Percentiles rank a stretch among this genome's conserved stretches.
Evolutionary conservation across 2,888 invertebrate genomes (phyloP).

Genomic region (Notocelia uddmanniana): DNA sequence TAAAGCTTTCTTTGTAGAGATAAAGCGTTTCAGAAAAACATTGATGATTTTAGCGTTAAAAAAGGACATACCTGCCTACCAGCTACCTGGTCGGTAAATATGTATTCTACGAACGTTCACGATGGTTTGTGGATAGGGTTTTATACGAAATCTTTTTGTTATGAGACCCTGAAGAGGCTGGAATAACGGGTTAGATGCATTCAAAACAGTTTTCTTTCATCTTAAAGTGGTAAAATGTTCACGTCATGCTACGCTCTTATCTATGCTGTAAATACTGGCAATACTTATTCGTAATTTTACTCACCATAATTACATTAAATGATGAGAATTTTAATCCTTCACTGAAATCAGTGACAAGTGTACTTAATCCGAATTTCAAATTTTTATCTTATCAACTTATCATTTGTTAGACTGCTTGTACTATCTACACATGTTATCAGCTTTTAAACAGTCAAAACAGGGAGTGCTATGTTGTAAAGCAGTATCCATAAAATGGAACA

Average conservation of each 20-base stretch:
- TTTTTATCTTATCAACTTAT: conserved; percentile 19
- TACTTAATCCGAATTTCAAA: neutral
- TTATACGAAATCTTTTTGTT: conserved; percentile 5
- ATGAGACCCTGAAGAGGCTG: neutral
- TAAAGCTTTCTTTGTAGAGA: neutral
- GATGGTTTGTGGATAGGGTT: neutral
- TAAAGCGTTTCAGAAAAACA: neutral
- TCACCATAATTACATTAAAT: neutral
- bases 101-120: conserved; percentile 12
- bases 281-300: neutral
- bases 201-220: neutral
- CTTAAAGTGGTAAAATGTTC: neutral
- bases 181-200: neutral
- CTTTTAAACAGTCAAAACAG: neutral
- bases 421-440: conserved; percentile 11
- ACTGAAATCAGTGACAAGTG: neutral
- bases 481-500: neutral
- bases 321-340: neutral
- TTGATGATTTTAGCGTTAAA: conserved; percentile 23
- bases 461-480: neutral
- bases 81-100: conserved; percentile 25
- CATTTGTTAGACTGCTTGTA: conserved; percentile 2
- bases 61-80: conserved; percentile 13
- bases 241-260: neutral
- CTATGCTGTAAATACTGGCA: neutral